Evolutionary conservation across 2,113 vertebrate genomes (phyloP).

Genomic region (Fulica atra): DNA sequence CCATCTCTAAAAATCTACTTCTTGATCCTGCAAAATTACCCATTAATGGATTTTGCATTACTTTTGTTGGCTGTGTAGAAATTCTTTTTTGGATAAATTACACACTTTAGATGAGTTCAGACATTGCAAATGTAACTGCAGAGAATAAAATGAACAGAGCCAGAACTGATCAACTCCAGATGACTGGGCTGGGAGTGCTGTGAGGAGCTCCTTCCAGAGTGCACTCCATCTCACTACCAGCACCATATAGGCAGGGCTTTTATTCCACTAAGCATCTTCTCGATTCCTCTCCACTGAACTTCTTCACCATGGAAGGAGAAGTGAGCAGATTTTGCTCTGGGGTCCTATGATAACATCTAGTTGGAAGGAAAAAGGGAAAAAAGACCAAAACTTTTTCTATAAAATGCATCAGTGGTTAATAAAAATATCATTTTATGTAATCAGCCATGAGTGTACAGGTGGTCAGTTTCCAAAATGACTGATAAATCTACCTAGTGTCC

Average conservation of each 20-base stretch:
- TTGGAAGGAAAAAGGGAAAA: neutral
- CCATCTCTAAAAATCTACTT: neutral
- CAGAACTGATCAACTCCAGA: neutral
- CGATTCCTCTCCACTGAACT: rapidly evolving
- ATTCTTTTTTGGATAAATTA: neutral
- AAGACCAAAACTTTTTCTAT: neutral
- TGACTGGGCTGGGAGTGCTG: neutral
- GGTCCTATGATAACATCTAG: neutral
- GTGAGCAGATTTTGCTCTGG: neutral
- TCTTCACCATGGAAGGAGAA: neutral
- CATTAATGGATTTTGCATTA: neutral
- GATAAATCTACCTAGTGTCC: neutral
- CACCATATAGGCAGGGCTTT: neutral
- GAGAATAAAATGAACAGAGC: neutral
- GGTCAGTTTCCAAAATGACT: neutral
- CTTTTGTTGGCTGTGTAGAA: neutral
- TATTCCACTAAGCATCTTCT: neutral
- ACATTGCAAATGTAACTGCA: neutral
- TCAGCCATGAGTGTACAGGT: neutral
- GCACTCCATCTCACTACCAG: neutral
- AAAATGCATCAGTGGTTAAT: neutral
- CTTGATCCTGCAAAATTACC: neutral
- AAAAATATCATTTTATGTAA: neutral
- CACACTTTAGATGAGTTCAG: neutral
- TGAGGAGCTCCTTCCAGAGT: neutral